Evolutionary conservation across 2,113 vertebrate species (phyloP).

Genomic region (Sceloporus undulatus): DNA sequence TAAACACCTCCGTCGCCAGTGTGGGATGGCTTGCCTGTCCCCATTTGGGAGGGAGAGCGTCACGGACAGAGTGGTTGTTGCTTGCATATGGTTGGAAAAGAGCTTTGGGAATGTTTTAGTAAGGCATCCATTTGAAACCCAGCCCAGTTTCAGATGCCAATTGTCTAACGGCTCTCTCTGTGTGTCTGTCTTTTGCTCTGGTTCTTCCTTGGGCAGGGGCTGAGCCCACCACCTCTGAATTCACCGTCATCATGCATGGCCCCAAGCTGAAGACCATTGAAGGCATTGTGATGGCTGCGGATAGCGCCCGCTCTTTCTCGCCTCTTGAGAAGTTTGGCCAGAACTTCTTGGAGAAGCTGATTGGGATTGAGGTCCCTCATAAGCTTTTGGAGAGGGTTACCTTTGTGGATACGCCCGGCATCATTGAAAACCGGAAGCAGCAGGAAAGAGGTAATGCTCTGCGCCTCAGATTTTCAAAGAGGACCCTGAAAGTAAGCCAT

Average conservation of each 20-base stretch:
- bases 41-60: neutral
- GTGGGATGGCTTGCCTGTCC: neutral
- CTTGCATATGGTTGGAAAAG: no score
- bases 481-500: fast-evolving
- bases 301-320: slow-evolving; percentile 94
- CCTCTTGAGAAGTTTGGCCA: slow-evolving; percentile 98
- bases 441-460: slow-evolving; percentile 92
- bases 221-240: slow-evolving; percentile 97
- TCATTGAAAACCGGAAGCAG: slow-evolving; percentile 99
- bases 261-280: slow-evolving; percentile 96
- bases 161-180: neutral
- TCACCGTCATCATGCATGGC: slow-evolving; percentile 97
- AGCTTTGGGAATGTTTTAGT: no score
- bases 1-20: neutral
- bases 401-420: slow-evolving; percentile 96
- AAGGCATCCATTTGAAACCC: neutral
- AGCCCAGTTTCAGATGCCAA: neutral
- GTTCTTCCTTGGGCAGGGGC: slow-evolving; percentile 81
- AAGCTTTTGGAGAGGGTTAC: slow-evolving; percentile 96
- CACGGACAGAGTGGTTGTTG: no score
- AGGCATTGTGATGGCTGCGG: slow-evolving; percentile 98
- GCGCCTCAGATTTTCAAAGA: neutral
- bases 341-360: slow-evolving; percentile 96
- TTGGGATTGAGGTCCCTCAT: slow-evolving; percentile 97
- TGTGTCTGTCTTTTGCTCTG: no score